A percentile compares a stretch with the other conserved stretches of the same genome.
Conservation (phyloP, 2,888 invertebrate genomes). For the Caenorhabditis macrosperma region DNA sequence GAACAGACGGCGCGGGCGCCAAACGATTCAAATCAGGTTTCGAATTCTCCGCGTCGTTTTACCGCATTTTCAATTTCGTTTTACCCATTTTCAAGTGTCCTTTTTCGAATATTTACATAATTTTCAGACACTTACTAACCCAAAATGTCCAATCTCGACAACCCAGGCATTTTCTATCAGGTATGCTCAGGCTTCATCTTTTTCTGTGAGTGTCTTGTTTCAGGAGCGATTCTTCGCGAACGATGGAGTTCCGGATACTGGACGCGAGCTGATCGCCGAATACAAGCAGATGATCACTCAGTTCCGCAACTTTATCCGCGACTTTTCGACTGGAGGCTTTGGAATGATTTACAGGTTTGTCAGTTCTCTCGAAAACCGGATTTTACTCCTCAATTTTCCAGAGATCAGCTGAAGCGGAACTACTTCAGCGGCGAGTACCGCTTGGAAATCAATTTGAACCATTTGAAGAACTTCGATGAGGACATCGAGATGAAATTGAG, state of each 20-base stretch:
- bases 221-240: slow-evolving; percentile 75
- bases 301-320: slow-evolving; percentile 94
- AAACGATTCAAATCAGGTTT: slow-evolving; percentile 24
- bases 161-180: slow-evolving; percentile 76
- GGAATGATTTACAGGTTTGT: slow-evolving; percentile 91
- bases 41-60: slow-evolving; percentile 18
- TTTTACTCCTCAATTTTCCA: slow-evolving; percentile 81
- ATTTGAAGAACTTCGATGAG: slow-evolving; percentile 91
- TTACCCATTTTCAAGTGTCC: background rate
- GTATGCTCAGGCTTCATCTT: slow-evolving; percentile 45
- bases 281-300: slow-evolving; percentile 86
- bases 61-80: background rate
- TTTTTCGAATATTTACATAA: background rate
- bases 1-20: slow-evolving; percentile 31
- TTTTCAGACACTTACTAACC: slow-evolving; percentile 43
- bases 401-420: slow-evolving; percentile 93
- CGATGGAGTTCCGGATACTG: slow-evolving; percentile 77
- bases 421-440: slow-evolving; percentile 92
- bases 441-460: slow-evolving; percentile 93
- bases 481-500: slow-evolving; percentile 91
- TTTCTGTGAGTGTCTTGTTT: background rate
- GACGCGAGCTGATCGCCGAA: slow-evolving; percentile 75
- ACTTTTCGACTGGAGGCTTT: slow-evolving; percentile 96
- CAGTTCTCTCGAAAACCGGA: background rate
- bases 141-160: slow-evolving; percentile 74